A percentile compares a stretch with the other conserved stretches of the same genome.
phyloP scores from a whole-genome alignment of 1,140 invertebrate species.

The Andrena cerasifolii region DNA sequence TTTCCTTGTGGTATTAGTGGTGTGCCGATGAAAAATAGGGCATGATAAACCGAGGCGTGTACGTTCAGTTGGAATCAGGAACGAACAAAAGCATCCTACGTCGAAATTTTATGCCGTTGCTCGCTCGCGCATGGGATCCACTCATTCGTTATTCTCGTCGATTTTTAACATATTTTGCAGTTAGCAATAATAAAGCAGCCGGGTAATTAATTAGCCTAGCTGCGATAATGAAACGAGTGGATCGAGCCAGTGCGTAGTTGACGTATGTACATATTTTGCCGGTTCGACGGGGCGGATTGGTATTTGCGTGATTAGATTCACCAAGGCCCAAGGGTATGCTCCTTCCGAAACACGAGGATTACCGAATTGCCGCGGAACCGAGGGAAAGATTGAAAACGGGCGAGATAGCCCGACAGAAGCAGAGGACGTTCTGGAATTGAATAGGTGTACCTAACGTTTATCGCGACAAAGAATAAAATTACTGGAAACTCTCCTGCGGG shows the following conservation, averaged over 20 bases:
- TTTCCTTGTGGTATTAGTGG: constrained; percentile 42
- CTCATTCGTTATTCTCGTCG: background rate
- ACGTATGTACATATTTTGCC: no score
- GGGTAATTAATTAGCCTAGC: background rate
- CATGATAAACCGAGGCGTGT: constrained; percentile 11
- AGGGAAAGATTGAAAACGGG: background rate
- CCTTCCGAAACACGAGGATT: no score
- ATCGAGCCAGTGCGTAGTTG: no score
- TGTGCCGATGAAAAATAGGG: constrained; percentile 29
- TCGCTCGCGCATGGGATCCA: background rate
- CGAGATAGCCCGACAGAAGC: no score
- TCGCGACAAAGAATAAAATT: constrained; percentile 46
- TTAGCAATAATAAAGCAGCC: background rate
- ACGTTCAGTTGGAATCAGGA: constrained; percentile 1
- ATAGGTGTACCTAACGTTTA: constrained; percentile 52
- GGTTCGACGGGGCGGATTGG: no score
- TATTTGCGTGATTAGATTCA: no score
- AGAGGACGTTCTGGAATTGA: constrained; percentile 38
- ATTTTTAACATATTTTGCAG: background rate
- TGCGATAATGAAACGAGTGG: no score
- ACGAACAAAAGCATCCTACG: constrained; percentile 21
- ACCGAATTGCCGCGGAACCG: background rate
- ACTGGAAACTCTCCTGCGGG: constrained; percentile 16
- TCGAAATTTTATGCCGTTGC: constrained; percentile 17
- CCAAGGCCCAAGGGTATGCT: no score